Base-by-base conservation (phyloP, 2,113 vertebrate species). In the Laterallus jamaicensis region DNA sequence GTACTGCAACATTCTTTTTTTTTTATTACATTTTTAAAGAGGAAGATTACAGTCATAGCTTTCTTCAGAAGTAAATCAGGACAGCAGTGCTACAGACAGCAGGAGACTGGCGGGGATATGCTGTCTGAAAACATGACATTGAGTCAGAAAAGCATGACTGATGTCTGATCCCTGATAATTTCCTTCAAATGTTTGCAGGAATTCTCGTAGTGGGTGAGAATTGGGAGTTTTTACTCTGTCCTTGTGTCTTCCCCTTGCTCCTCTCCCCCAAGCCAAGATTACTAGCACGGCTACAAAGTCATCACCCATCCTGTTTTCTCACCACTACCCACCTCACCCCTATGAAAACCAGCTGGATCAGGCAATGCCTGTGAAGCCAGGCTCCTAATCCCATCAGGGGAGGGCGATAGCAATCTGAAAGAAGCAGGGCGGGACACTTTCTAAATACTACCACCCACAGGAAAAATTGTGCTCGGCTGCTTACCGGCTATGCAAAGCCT, bases 371-470 rank as follows among this genome's bases (percentile, higher is more conserved):
- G 68, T 40, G 91, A 90, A 90, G 76, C 76, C 82, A 88, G 80
- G 60, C 88, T 92, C 88, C 37, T 94, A 85, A 94, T 88, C 91
- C 94, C 80, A 67, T 77, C 73, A 90, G 37, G 73, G 47, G 25
- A 86, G 52, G 22, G 20, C 24, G 95, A 95, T 93, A 86, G 73
- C 80, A 75, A 94, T 95, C 96, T 86, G 80, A 67, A 68, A 83
- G 56, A 12, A 11, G 64, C 68, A 74, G 94, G 95, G 94, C 64
- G 2, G 94, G 83, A 94, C 80, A 84, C 83, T 83, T 95, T 77
- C 91, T 93, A 81, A 95, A 91, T 70, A 68, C 60, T 78, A 91
- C 86, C 92, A 96, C 91, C 94, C 95, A 95, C 92, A 92, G 86
- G 88, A 97, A 86, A 88, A 84, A 84, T 10, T 86, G 75, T 86